phyloP scores from a whole-genome alignment of 1,140 invertebrate genomes.

The Harpegnathos saltator region DNA sequence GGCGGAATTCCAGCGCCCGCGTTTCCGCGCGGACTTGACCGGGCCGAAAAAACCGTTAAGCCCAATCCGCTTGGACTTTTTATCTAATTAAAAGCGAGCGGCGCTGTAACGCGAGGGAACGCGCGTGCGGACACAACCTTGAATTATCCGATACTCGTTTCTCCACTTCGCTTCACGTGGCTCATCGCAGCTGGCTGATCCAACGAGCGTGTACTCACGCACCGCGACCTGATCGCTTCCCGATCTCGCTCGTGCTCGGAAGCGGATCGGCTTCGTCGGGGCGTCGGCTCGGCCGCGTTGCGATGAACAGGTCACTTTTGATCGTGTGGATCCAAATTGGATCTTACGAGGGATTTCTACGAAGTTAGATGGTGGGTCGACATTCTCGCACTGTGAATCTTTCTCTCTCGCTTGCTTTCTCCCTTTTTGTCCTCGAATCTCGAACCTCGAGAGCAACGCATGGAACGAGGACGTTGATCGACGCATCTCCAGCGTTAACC shows the following conservation, averaged over 20 bases:
- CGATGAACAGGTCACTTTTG: not conserved
- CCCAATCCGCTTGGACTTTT: conserved; percentile 29
- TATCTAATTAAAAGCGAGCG: conserved; percentile 49
- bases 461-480: not conserved
- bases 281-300: too few species aligned
- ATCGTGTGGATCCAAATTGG: conserved; percentile 21
- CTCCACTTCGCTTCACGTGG: conserved; percentile 33
- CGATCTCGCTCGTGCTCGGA: not conserved
- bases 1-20: not conserved
- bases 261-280: not conserved
- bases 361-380: too few species aligned
- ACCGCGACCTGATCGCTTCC: not conserved
- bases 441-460: not conserved
- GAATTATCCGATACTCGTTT: conserved; percentile 50
- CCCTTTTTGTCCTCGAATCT: not conserved
- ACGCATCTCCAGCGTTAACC: not conserved
- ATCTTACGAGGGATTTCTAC: conserved; percentile 12
- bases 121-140: conserved; percentile 2
- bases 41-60: conserved; percentile 57
- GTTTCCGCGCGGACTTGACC: conserved; percentile 8
- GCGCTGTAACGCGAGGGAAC: conserved; percentile 1
- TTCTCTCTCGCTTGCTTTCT: too few species aligned
- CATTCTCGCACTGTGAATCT: too few species aligned
- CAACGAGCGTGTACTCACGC: not conserved
- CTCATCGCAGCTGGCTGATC: conserved; percentile 6